These are phyloP conservation scores for Andrena chrysosceles DNA, from an alignment of 2,888 invertebrate species.

Conservation along the genomic window DNA sequence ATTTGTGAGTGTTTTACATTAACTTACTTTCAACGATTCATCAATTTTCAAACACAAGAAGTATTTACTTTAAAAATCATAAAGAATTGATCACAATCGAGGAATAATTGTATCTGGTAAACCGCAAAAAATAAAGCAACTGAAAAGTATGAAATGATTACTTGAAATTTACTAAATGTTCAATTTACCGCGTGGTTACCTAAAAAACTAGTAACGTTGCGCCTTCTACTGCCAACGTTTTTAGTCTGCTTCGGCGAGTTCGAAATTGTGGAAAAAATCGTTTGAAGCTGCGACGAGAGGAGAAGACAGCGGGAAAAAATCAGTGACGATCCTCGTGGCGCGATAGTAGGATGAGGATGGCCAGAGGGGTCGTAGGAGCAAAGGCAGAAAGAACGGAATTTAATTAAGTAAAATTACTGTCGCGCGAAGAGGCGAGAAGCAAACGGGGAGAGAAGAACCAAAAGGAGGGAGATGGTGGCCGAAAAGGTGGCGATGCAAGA, in stretches of 20 bases:
- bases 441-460: slow-evolving; percentile 41
- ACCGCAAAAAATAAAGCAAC: not conserved
- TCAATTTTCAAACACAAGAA: no score
- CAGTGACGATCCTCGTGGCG: slow-evolving; percentile 61
- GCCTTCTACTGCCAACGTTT: slow-evolving; percentile 13
- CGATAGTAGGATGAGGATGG: slow-evolving; percentile 38
- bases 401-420: slow-evolving; percentile 85
- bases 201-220: not conserved
- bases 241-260: slow-evolving; percentile 10
- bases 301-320: slow-evolving; percentile 64
- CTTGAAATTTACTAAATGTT: slow-evolving; percentile 1
- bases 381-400: slow-evolving; percentile 84
- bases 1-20: no score
- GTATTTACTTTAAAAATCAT: no score
- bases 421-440: slow-evolving; percentile 73
- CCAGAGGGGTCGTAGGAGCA: slow-evolving; percentile 67
- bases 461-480: slow-evolving; percentile 50
- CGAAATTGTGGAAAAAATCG: slow-evolving; percentile 67
- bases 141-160: not conserved
- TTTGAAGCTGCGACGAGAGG: slow-evolving; percentile 52
- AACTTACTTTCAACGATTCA: no score
- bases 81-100: no score
- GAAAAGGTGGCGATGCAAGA: slow-evolving; percentile 75
- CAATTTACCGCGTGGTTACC: not conserved
- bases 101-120: no score